These are phyloP conservation scores for Meliscaeva auricollis DNA, from an alignment of 2,888 invertebrate species.

Conservation along the genomic window DNA sequence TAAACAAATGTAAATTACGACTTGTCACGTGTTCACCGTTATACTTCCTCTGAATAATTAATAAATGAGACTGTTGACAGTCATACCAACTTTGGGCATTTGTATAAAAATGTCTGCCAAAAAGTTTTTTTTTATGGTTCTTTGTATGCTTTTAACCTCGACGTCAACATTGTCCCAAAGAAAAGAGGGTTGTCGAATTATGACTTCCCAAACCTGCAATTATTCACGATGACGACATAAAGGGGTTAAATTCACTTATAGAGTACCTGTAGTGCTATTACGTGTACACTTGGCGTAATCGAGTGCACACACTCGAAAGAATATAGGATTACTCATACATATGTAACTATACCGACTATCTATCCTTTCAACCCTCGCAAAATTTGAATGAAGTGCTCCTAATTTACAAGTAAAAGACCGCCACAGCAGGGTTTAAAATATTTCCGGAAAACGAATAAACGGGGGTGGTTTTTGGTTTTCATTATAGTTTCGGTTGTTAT, in stretches of 20 bases:
- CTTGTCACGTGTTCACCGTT: constrained; percentile 50
- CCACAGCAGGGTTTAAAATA: constrained; percentile 36
- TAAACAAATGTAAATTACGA: constrained; percentile 54
- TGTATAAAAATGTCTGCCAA: constrained; percentile 11
- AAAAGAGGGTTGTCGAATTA: background rate
- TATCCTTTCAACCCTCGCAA: constrained; percentile 2
- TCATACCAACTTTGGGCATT: constrained; percentile 30
- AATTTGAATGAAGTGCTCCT: constrained; percentile 15
- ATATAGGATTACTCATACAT: constrained; percentile 30
- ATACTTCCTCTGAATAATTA: constrained; percentile 60
- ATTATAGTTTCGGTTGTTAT: constrained; percentile 38
- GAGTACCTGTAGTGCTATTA: constrained; percentile 28
- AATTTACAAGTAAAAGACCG: constrained; percentile 40
- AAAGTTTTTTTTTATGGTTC: background rate
- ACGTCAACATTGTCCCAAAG: background rate
- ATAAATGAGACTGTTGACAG: constrained; percentile 43
- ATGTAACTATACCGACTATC: background rate
- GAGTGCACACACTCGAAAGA: constrained; percentile 52
- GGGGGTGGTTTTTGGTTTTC: constrained; percentile 1
- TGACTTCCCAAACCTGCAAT: constrained; percentile 17
- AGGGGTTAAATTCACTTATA: constrained; percentile 31
- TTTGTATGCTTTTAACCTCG: constrained; percentile 2
- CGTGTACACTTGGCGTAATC: constrained; percentile 49
- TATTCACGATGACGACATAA: constrained; percentile 1
- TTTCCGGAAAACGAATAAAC: background rate